These are phyloP conservation scores for Poeciliopsis gracilis DNA, from an alignment of 2,797 vertebrate genomes.

Conservation along the genomic window DNA sequence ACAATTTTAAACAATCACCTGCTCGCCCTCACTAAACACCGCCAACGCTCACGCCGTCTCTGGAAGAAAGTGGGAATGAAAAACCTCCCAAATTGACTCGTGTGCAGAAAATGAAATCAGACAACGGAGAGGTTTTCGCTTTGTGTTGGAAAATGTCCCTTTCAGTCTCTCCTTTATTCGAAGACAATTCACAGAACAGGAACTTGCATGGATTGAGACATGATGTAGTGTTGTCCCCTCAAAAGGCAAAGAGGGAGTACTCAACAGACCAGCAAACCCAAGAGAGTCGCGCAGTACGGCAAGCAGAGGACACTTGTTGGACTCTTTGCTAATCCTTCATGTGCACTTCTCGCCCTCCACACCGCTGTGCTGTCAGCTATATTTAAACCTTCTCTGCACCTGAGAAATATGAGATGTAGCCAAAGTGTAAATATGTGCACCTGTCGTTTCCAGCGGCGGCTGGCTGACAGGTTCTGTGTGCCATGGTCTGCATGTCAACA, in stretches of 20 bases:
- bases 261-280: slow-evolving; percentile 1
- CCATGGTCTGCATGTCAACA: slow-evolving; percentile 76
- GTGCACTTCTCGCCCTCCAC: slow-evolving; percentile 35
- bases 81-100: neutral
- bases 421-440: slow-evolving; percentile 60
- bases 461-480: slow-evolving; percentile 56
- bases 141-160: neutral
- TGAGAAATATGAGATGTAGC: slow-evolving; percentile 59
- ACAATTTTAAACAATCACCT: slow-evolving; percentile 2
- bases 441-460: slow-evolving; percentile 59
- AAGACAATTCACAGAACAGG: neutral
- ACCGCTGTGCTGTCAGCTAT: slow-evolving; percentile 52
- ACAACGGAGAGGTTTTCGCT: slow-evolving; percentile 10
- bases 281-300: slow-evolving; percentile 47
- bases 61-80: neutral
- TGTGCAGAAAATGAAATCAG: slow-evolving; percentile 22
- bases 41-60: slow-evolving; percentile 1
- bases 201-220: neutral
- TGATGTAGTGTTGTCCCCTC: neutral
- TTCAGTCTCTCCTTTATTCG: slow-evolving; percentile 3
- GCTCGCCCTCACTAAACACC: neutral
- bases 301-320: slow-evolving; percentile 38
- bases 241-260: neutral
- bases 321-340: slow-evolving; percentile 42
- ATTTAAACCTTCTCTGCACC: slow-evolving; percentile 56